Percentiles rank a stretch among this genome's conserved stretches.
Conservation (phyloP, 2,888 invertebrate genomes). For the Xestobium rufovillosum region DNA sequence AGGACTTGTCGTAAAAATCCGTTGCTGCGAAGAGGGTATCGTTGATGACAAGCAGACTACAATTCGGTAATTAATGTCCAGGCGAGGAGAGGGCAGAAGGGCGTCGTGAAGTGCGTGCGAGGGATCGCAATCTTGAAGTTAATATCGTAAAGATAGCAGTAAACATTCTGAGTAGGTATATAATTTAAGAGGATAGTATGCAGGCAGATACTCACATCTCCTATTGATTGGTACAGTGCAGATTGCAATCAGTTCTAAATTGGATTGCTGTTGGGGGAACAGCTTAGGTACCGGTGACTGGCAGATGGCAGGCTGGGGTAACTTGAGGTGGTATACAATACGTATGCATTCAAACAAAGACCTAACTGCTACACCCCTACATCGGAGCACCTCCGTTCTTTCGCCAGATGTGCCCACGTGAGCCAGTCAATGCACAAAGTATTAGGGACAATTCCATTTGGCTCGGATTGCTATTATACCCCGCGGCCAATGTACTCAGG, state of each 20-base stretch:
- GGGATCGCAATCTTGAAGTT: too few relatives aligned
- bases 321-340: conserved; percentile 44
- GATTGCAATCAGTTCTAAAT: conserved; percentile 44
- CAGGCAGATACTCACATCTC: conserved; percentile 6
- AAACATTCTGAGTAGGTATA: too few relatives aligned
- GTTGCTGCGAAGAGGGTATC: too few relatives aligned
- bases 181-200: too few relatives aligned
- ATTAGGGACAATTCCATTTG: conserved; percentile 39
- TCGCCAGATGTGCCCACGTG: conserved; percentile 43
- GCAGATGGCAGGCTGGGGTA: conserved; percentile 44
- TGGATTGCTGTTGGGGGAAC: conserved; percentile 39
- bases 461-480: conserved; percentile 43
- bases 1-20: too few relatives aligned
- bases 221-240: conserved; percentile 38
- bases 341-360: conserved; percentile 44
- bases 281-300: conserved; percentile 38
- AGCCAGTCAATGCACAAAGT: conserved; percentile 23
- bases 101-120: too few relatives aligned
- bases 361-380: conserved; percentile 24
- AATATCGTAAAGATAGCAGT: too few relatives aligned
- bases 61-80: too few relatives aligned
- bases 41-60: too few relatives aligned
- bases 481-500: conserved; percentile 44
- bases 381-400: conserved; percentile 27
- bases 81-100: too few relatives aligned